Base-by-base conservation (phyloP, 2,113 vertebrate genomes). In the Meleagris gallopavo region DNA sequence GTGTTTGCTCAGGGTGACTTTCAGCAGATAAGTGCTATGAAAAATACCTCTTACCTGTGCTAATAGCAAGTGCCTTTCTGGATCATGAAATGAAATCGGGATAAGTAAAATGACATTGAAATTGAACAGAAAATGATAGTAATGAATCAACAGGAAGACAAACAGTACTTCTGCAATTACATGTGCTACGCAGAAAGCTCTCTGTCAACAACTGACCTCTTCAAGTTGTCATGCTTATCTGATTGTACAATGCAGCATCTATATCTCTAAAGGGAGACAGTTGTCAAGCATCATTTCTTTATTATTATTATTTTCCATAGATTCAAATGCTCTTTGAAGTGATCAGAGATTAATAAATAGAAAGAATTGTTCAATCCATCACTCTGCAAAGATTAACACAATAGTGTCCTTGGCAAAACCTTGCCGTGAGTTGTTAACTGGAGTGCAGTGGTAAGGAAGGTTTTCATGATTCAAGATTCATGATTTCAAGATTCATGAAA, bases 71-170 rank as follows among this genome's bases (percentile, higher is more conserved):
- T 48, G 38, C 62, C 38, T 79, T 62, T 90, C 61, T 81, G 84
- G 50, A 93, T 85, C 60, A 60, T 65, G 62, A 90, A 92, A 77
- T 89, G 71, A 94, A 95, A 94, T 75, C 77, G 94, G 81, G 78
- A 50, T 3, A n/a, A 94, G 30, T 88, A 82, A 94, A 95, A 84
- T 58, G 61, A 64, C 77, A 88, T 62, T 92, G 70, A 83, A 92
- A 91, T 90, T 89, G 72, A 90, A 90, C 66, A 76, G 89, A 84
- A 97, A 95, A 95, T 74, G 6, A 95, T 52, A 90, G 88, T 46
- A 94, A 94, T 88, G 85, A 93, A 97, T 93, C 94, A 61, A 10
- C 17, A 83, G 66, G 62, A 97, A 94, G 90, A 91, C 46, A 93
- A 96, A 94, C 38, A 84, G 66, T 82, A 81, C 58, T 95, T 95